phyloP scores from a whole-genome alignment of 1,140 invertebrate species.

The Meloidogyne floridensis region DNA sequence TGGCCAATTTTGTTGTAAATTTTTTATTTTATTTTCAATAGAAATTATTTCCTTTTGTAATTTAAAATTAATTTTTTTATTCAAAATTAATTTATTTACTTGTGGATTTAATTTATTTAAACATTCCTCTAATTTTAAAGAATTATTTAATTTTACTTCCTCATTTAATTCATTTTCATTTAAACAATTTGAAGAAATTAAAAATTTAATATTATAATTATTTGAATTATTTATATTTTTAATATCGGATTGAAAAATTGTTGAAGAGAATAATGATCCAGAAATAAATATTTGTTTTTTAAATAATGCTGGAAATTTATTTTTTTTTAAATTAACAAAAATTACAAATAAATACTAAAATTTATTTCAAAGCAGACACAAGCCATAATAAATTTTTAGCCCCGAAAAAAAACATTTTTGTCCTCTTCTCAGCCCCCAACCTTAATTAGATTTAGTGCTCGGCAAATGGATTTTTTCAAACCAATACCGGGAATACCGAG shows the following conservation, averaged over 20 bases:
- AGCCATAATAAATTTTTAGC: too few relatives aligned
- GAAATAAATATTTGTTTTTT: constrained; percentile 29
- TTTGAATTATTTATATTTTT: neutral
- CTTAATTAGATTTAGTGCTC: too few relatives aligned
- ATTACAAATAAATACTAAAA: too few relatives aligned
- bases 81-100: neutral
- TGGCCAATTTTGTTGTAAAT: constrained; percentile 17
- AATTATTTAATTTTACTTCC: neutral
- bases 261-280: constrained; percentile 17
- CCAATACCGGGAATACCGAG: too few relatives aligned
- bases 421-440: too few relatives aligned
- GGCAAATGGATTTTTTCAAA: too few relatives aligned
- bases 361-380: too few relatives aligned
- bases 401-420: too few relatives aligned
- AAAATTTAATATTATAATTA: neutral
- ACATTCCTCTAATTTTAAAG: neutral
- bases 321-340: too few relatives aligned
- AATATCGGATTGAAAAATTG: constrained; percentile 4
- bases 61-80: constrained; percentile 1
- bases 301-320: constrained; percentile 15
- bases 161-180: neutral
- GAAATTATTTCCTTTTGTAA: constrained; percentile 15
- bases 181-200: neutral
- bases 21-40: neutral
- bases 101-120: neutral